A percentile compares a stretch with the other conserved stretches of the same genome.
phyloP scores from a whole-genome alignment of 1,140 invertebrate genomes.

The Zophobas morio region DNA sequence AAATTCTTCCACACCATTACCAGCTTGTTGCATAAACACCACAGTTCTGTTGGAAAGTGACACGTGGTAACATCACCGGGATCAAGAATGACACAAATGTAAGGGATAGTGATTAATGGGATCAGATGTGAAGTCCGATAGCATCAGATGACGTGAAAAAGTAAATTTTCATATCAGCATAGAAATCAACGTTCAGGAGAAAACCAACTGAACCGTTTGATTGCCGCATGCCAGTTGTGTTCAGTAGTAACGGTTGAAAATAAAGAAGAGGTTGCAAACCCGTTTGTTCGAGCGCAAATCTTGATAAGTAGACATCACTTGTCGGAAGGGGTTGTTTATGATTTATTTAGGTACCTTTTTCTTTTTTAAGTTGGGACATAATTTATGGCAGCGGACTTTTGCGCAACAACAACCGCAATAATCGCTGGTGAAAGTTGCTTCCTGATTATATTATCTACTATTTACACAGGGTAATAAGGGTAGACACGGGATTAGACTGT shows the following conservation, averaged over 20 bases:
- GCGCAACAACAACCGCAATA: constrained; percentile 26
- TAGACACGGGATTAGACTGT: neutral
- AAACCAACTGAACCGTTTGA: constrained; percentile 26
- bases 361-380: neutral
- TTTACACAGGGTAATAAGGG: constrained; percentile 28
- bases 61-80: neutral
- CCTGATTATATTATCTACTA: constrained; percentile 3
- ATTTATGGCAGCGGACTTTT: constrained; percentile 21
- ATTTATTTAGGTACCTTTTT: constrained; percentile 12
- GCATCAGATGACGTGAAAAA: constrained; percentile 3
- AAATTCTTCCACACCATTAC: too few species aligned
- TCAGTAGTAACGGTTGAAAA: constrained; percentile 23
- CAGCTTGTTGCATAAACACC: too few species aligned
- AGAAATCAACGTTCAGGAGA: constrained; percentile 24
- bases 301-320: neutral
- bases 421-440: constrained; percentile 28
- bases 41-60: too few species aligned
- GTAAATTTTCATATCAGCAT: constrained; percentile 10
- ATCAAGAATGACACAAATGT: neutral
- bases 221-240: constrained; percentile 17
- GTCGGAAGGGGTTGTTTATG: constrained; percentile 25
- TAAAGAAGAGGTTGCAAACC: constrained; percentile 22
- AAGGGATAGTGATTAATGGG: neutral
- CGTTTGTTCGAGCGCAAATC: constrained; percentile 1
- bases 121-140: neutral